phyloP scores from a whole-genome alignment of 2,888 invertebrate genomes.

The Drosophila colorata region DNA sequence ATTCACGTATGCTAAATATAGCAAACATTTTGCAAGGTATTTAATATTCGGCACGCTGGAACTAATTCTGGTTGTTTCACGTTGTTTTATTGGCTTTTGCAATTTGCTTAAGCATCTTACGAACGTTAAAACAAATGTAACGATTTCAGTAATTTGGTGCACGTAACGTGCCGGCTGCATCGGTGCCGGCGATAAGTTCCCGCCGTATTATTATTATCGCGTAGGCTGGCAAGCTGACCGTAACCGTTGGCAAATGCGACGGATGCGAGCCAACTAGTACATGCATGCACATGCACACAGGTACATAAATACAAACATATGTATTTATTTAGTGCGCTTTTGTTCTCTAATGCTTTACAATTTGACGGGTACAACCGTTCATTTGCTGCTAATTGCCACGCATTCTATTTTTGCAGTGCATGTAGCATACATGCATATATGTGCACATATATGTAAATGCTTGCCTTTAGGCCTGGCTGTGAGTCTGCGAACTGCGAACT shows the following conservation, averaged over 20 bases:
- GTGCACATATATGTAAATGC: constrained; percentile 14
- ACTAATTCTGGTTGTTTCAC: background rate
- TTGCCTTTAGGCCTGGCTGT: constrained; percentile 23
- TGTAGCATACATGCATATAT: background rate
- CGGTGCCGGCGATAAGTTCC: constrained; percentile 16
- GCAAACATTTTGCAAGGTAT: background rate
- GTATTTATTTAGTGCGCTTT: constrained; percentile 58
- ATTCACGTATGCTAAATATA: no score
- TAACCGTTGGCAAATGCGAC: constrained; percentile 21
- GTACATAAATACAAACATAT: background rate
- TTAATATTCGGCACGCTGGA: background rate
- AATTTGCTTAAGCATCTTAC: constrained; percentile 47
- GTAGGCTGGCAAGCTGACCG: constrained; percentile 47
- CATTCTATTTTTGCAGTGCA: constrained; percentile 56
- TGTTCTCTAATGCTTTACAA: constrained; percentile 74
- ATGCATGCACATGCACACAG: constrained; percentile 5
- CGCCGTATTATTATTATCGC: constrained; percentile 71
- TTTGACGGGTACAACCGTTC: constrained; percentile 52
- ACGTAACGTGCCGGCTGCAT: constrained; percentile 23
- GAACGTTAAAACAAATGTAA: constrained; percentile 51
- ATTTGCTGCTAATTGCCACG: constrained; percentile 69
- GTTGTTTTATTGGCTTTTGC: constrained; percentile 18
- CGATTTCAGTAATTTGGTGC: constrained; percentile 50
- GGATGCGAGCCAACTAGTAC: constrained; percentile 42
- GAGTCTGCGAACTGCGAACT: constrained; percentile 13